Percentiles rank a stretch among this genome's conserved stretches.
Evolutionary conservation across 92 coral and sea anemone species (phyloP).

Genomic region (Diadumene lineata): DNA sequence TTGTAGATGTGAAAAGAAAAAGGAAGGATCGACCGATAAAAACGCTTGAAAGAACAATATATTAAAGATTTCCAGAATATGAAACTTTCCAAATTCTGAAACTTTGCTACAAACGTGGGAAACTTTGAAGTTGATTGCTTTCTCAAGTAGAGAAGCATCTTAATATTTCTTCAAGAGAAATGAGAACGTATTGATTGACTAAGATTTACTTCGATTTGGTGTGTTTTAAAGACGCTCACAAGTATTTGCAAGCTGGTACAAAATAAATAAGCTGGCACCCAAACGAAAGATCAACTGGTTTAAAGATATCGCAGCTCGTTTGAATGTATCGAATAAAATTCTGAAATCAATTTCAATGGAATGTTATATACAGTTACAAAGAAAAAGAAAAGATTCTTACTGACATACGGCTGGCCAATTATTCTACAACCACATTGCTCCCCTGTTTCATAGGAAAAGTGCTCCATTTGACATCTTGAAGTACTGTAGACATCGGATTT

Average conservation of each 20-base stretch:
- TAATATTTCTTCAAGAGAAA: too few relatives aligned
- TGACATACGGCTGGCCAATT: conserved; percentile 4
- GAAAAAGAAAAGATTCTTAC: conserved; percentile 17
- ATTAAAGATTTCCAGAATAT: too few relatives aligned
- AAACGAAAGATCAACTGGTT: not conserved
- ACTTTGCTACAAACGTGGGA: too few relatives aligned
- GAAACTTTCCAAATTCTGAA: too few relatives aligned
- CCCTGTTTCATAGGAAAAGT: not conserved
- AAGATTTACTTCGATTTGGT: too few relatives aligned
- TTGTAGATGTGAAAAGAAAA: too few relatives aligned
- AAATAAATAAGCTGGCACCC: not conserved
- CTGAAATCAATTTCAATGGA: not conserved
- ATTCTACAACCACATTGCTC: conserved; percentile 13
- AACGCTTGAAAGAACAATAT: too few relatives aligned
- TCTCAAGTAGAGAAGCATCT: too few relatives aligned
- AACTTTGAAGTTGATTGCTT: too few relatives aligned
- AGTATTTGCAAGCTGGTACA: not conserved
- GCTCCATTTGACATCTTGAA: not conserved
- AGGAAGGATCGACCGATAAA: too few relatives aligned
- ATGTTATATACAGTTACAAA: not conserved
- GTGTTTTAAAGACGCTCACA: not conserved
- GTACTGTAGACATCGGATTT: not conserved
- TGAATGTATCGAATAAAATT: not conserved
- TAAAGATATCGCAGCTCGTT: not conserved
- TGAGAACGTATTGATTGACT: too few relatives aligned